Conservation (phyloP, 2,113 vertebrate genomes). For the Saguinus midas region DNA sequence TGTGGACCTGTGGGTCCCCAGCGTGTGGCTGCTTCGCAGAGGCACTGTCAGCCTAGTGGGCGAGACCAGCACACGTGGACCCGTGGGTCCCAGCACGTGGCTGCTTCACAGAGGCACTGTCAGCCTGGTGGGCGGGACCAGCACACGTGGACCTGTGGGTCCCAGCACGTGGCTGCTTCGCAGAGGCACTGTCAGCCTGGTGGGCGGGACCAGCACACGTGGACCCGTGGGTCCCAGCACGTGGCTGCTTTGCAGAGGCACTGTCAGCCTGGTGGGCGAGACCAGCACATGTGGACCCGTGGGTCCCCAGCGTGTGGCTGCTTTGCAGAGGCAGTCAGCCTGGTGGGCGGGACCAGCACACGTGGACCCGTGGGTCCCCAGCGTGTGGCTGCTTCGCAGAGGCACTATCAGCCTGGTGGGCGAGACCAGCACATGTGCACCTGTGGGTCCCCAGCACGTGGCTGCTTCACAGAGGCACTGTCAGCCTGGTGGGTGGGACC, state of each 20-base stretch:
- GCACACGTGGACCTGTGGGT: no score
- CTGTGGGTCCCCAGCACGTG: accelerated
- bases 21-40: no score
- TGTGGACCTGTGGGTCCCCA: accelerated
- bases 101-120: accelerated
- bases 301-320: not conserved
- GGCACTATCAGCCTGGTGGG: not conserved
- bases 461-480: accelerated
- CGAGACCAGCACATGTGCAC: accelerated
- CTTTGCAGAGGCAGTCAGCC: no score
- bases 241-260: no score
- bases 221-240: no score
- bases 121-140: not conserved
- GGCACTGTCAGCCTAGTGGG: not conserved
- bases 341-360: no score
- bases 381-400: no score
- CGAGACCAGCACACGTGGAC: accelerated
- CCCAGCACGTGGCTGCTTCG: no score
- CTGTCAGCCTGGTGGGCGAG: no score
- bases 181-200: no score
- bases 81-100: accelerated
- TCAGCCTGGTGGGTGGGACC: not conserved
- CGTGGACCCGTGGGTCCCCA: not conserved
- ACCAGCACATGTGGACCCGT: accelerated
- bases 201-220: no score